These are phyloP conservation scores for Dinocampus coccinellae DNA, from an alignment of 2,888 invertebrate species.

Conservation along the genomic window DNA sequence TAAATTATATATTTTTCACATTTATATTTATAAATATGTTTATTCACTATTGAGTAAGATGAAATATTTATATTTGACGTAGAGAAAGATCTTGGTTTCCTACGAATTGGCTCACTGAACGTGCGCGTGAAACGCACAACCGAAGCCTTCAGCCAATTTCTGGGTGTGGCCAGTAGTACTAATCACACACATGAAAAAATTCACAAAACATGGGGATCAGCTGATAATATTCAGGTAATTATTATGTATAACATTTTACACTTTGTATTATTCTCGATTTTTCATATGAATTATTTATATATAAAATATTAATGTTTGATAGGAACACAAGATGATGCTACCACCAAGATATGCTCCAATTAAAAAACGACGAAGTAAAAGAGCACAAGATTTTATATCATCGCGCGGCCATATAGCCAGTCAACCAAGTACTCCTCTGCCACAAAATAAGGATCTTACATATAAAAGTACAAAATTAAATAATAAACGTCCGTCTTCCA, in stretches of 20 bases:
- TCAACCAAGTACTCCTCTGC: conserved; percentile 62
- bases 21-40: neutral
- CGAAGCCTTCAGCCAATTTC: conserved; percentile 91
- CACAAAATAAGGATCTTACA: conserved; percentile 46
- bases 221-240: conserved; percentile 82
- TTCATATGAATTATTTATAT: too few species aligned
- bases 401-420: conserved; percentile 48
- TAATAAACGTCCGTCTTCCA: conserved; percentile 60
- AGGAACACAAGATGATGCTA: conserved; percentile 77
- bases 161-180: conserved; percentile 79
- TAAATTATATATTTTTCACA: neutral
- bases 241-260: too few species aligned
- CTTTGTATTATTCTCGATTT: too few species aligned
- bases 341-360: conserved; percentile 80
- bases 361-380: conserved; percentile 78
- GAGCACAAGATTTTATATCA: conserved; percentile 71
- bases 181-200: conserved; percentile 76
- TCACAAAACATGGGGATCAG: conserved; percentile 91
- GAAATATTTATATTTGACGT: conserved; percentile 52
- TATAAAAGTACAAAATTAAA: conserved; percentile 47
- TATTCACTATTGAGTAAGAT: conserved; percentile 31
- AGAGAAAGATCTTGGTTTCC: conserved; percentile 92
- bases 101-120: conserved; percentile 92
- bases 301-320: neutral
- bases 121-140: conserved; percentile 93